Evolutionary conservation across 2,797 vertebrate genomes (phyloP).

Genomic region (Esox lucius): DNA sequence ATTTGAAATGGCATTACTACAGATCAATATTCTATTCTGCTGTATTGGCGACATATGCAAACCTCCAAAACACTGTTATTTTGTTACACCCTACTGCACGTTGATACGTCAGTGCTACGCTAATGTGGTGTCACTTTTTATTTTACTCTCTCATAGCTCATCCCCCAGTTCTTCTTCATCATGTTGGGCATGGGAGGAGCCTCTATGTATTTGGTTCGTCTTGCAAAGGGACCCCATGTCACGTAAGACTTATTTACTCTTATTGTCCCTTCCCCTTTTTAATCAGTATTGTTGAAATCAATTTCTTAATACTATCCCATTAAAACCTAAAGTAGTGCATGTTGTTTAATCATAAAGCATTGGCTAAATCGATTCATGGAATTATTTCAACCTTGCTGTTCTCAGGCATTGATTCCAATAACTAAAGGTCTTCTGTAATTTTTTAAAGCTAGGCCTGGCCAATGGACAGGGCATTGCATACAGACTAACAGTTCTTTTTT

Average conservation of each 20-base stretch:
- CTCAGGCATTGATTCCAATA: constrained; percentile 15
- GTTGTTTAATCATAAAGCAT: not conserved
- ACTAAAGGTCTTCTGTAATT: not conserved
- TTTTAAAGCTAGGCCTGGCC: constrained; percentile 8
- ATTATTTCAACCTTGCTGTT: not conserved
- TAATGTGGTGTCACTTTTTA: not conserved
- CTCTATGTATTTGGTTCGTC: constrained; percentile 79
- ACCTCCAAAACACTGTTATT: too few relatives aligned
- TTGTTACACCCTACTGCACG: too few relatives aligned
- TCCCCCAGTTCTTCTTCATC: constrained; percentile 91
- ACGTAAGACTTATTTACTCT: constrained; percentile 71
- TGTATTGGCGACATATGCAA: too few relatives aligned
- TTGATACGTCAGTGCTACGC: too few relatives aligned
- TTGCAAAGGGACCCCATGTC: constrained; percentile 85
- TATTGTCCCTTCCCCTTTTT: not conserved
- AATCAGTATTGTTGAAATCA: not conserved
- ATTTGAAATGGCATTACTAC: too few relatives aligned
- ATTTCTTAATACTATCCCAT: not conserved
- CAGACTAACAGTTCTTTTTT: not conserved
- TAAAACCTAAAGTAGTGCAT: not conserved
- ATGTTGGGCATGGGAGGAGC: constrained; percentile 87
- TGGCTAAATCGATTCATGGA: not conserved
- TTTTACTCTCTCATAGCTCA: constrained; percentile 70
- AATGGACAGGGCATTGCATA: not conserved
- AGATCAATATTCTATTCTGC: too few relatives aligned